Base-by-base conservation (phyloP, 64 coral and sea anemone species). In the Montipora efflorescens region DNA sequence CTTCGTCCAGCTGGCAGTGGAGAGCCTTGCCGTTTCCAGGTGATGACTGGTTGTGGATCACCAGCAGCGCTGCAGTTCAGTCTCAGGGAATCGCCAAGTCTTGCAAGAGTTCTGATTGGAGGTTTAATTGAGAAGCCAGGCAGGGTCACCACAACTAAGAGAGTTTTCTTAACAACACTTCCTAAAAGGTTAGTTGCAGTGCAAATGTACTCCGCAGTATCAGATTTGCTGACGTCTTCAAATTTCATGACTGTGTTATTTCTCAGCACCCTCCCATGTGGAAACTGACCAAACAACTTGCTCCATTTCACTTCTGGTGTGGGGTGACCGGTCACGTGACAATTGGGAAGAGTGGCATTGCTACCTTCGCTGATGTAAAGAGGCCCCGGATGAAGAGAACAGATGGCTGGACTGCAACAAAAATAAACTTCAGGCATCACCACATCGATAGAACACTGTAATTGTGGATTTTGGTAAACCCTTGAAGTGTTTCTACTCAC, bases 271-370 rank as follows among this genome's bases (percentile, higher is more conserved):
- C 90, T 78, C 13, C 71, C 90, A 3, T 96, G 48, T 1, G 94
- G 76, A 11, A 96, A 62, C 43, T 64, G 81, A 72, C 92, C 94
- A 8, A 92, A 67, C 36, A 75, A 77, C 67, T 89, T 96, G 8
- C 79, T 81, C 92, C 92, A 93, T 0, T 75, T 88, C 13, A 93
- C 21, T 2, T 64, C 74, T 11, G 91, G 91, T 10, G 18, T 55
- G 4, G 91, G 91, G 47, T 93, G 20, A 22, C 92, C 92, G 18
- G 75, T 94, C 76, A 94, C 92, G 77, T 94, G 47, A 81, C 92
- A 94, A 12, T 5, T 44, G 21, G 74, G 87, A 13, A 94, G 78
- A 23, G 79, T 62, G 70, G 59, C 87, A 14, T 70, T 82, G 15
- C 67, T 76, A 3, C 55, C 28, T 28, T 62, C 81, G 28, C 48